Evolutionary conservation across 1,140 invertebrate genomes (phyloP).

Genomic region (Sycophaga agraensis): DNA sequence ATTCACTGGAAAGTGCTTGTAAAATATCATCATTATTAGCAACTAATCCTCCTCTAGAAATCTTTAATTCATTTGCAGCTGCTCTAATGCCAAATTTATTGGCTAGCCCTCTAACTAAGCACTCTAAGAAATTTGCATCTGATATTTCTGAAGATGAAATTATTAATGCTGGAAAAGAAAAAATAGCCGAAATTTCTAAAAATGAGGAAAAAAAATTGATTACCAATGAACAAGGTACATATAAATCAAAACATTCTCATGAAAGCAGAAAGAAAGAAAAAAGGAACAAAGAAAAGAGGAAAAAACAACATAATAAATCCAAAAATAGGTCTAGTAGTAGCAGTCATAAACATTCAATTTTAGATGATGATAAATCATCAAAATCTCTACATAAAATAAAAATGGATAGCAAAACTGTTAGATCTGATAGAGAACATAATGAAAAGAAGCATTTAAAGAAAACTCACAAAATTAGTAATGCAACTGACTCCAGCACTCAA

Average conservation of each 20-base stretch:
- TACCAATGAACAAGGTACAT: constrained; percentile 30
- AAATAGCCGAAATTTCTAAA: not conserved
- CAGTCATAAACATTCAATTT: not conserved
- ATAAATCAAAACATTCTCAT: constrained; percentile 1
- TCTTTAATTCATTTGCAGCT: not conserved
- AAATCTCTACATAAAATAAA: not conserved
- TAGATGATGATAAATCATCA: constrained; percentile 8
- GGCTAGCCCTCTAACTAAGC: not conserved
- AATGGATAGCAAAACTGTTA: not conserved
- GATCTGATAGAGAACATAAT: not conserved
- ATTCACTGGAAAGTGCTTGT: not conserved
- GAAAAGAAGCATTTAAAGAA: not conserved
- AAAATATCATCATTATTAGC: not conserved
- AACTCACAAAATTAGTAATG: not conserved
- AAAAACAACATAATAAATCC: constrained; percentile 14
- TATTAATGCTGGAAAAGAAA: not conserved
- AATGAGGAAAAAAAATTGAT: constrained; percentile 20
- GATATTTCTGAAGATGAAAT: not conserved
- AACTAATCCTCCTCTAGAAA: not conserved
- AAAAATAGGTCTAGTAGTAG: constrained; percentile 4
- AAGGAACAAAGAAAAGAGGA: constrained; percentile 28
- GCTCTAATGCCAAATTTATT: not conserved
- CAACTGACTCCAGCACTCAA: not conserved
- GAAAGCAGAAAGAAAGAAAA: constrained; percentile 32
- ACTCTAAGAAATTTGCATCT: not conserved